Evolutionary conservation across 2,888 invertebrate species (phyloP), one percentile per base, ranked within the genome.

Genomic region (Heteropelma amictum): DNA sequence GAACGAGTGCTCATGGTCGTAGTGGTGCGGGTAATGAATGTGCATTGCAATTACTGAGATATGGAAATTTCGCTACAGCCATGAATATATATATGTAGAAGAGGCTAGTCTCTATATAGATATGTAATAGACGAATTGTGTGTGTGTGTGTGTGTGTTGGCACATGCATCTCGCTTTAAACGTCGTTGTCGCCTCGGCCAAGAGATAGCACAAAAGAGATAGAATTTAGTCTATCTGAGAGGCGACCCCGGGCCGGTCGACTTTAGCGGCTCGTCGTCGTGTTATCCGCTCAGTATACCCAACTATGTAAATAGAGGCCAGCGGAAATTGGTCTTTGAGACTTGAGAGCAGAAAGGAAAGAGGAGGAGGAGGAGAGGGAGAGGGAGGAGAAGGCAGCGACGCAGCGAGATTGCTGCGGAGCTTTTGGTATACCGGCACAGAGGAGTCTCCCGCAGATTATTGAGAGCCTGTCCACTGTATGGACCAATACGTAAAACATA

Each of bases 291-390:
- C 77, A 79, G 84, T 84, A 83, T 85, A 85, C 80, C 83, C 82
- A 84, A 84, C 86, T 87, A 87, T 87, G 86, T 86, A 87, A 87
- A 88, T 87, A 87, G 82, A 84, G 81, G 82, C 83, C 83, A 79
- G 78, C 86, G 88, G 87, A 87, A 87, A 87, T 87, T 86, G 87
- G 87, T 86, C 86, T 86, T 87, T 85, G 86, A 84, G 84, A 83
- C 82, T 80, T 80, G 80, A 78, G 63, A 63, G 47, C 51, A 17
- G 40, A 67, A 35, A 14, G n/a, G 49, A 17, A 28, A 40, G 30
- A 40, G 10, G n/a, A 47, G 51, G 19, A 56, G 53, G n/a, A 33
- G 30, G 42, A n/a, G 40, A 30, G 49, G n/a, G 14, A 14, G 47
- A 26, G 28, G 33, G 12, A 8, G 17, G 30, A 26, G 26, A 6